phyloP scores from a whole-genome alignment of 2,797 vertebrate species.

The Macropus fuliginosus region DNA sequence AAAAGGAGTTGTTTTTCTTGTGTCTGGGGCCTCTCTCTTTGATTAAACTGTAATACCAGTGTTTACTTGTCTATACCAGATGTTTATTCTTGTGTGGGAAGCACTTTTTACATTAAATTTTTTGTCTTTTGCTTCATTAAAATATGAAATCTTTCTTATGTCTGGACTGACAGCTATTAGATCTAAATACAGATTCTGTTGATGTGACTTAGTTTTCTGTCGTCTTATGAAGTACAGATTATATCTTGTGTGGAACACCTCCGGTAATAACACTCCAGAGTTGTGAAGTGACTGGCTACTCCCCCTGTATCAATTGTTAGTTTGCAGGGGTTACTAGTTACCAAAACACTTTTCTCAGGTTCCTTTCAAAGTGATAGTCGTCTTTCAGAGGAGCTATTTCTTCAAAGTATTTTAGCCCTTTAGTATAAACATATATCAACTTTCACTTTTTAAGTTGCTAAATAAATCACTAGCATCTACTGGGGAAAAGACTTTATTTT shows the following conservation, averaged over 20 bases:
- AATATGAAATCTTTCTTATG: background rate
- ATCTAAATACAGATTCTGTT: background rate
- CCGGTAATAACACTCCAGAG: background rate
- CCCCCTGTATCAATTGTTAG: background rate
- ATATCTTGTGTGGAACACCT: background rate
- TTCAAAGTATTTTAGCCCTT: background rate
- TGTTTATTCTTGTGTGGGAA: background rate
- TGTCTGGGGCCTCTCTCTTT: background rate
- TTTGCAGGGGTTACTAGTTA: background rate
- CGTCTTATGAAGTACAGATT: background rate
- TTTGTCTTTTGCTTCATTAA: background rate
- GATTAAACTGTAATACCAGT: background rate
- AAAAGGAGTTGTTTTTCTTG: background rate
- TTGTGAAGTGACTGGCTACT: background rate
- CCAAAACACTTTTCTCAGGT: background rate
- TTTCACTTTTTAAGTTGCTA: background rate
- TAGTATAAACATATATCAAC: background rate
- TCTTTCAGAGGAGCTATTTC: background rate
- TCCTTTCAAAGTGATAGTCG: background rate
- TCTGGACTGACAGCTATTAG: background rate
- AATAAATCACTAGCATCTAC: conserved; percentile 13
- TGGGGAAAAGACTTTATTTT: conserved; percentile 12
- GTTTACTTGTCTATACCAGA: background rate
- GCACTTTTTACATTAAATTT: background rate
- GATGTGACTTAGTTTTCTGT: background rate